Base-by-base conservation (phyloP, 2,797 vertebrate species). In the Poecilia picta region DNA sequence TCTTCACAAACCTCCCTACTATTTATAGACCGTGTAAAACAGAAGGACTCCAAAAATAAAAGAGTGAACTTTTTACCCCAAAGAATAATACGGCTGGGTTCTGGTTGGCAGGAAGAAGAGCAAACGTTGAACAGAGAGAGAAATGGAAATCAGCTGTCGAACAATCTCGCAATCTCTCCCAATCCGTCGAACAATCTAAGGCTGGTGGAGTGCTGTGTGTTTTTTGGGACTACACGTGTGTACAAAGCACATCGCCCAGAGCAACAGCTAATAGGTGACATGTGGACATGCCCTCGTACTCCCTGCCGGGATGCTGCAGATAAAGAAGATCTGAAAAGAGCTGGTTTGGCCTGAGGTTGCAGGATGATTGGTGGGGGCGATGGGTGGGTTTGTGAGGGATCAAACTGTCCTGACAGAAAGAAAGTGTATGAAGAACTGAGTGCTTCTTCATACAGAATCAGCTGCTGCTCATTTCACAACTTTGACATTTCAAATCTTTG, bases 1-100 rank as follows among this genome's bases (percentile, higher is more conserved):
- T 84, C 23, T 79, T 5, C 85, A 83, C 88, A 78, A 79, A 82
- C 80, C 85, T 84, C 80, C 64, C 68, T 0, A 28, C 80, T 94
- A 94, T 92, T 92, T 86, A 85, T 93, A 93, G 88, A 36, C 45
- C 0, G 74, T 28, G 88, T 88, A 89, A 89, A 91, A 87, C 85
- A 92, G 82, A 81, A 84, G 86, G 76, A 83, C 79, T 88, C 90
- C 88, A 92, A 89, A 92, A 92, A 93, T 89, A 90, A 91, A 87
- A 75, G 78, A 85, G 31, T 92, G 91, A 94, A 94, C 92, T 94
- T 93, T 91, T 94, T 94, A 94, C 92, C 93, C 87, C 81, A 82
- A 90, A 91, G 87, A 88, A 91, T 87, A 90, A 92, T 78, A 86
- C 73, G 59, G 39, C 75, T 49, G 76, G 57, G 88, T 91, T 92